Conservation (phyloP, 2,888 invertebrate genomes). For the Eupelmus urozonus region DNA sequence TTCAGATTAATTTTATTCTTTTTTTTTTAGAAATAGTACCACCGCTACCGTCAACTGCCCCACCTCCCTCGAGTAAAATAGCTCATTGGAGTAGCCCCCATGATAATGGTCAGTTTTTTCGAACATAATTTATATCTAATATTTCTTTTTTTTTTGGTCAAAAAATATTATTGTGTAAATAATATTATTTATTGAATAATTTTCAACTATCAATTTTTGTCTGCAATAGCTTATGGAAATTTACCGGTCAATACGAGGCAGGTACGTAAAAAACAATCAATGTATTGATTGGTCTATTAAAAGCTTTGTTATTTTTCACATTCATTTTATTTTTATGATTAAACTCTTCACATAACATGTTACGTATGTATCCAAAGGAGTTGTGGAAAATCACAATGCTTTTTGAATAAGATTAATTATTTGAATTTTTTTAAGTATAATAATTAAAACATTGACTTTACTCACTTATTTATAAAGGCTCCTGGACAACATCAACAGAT, state of each 20-base stretch:
- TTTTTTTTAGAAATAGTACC: constrained; percentile 79
- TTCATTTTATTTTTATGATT: not conserved
- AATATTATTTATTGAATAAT: no score
- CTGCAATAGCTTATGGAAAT: constrained; percentile 77
- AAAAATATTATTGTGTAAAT: no score
- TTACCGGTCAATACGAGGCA: constrained; percentile 72
- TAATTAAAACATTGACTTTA: not conserved
- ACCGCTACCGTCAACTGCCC: constrained; percentile 81
- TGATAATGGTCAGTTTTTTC: constrained; percentile 73
- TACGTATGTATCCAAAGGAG: no score
- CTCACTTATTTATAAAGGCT: no score
- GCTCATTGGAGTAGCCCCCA: constrained; percentile 72
- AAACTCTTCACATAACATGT: no score
- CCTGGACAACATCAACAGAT: constrained; percentile 64
- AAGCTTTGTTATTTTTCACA: not conserved
- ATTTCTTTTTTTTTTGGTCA: constrained; percentile 17
- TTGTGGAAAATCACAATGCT: no score
- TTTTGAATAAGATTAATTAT: not conserved
- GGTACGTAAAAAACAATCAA: constrained; percentile 69
- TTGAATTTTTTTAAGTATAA: constrained; percentile 31
- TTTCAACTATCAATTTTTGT: constrained; percentile 57
- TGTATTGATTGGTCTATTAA: not conserved
- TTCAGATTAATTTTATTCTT: constrained; percentile 46
- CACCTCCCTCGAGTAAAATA: constrained; percentile 76
- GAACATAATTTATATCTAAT: no score